These are phyloP conservation scores for Mechanitis messenoides DNA, from an alignment of 2,888 invertebrate genomes.

Conservation along the genomic window DNA sequence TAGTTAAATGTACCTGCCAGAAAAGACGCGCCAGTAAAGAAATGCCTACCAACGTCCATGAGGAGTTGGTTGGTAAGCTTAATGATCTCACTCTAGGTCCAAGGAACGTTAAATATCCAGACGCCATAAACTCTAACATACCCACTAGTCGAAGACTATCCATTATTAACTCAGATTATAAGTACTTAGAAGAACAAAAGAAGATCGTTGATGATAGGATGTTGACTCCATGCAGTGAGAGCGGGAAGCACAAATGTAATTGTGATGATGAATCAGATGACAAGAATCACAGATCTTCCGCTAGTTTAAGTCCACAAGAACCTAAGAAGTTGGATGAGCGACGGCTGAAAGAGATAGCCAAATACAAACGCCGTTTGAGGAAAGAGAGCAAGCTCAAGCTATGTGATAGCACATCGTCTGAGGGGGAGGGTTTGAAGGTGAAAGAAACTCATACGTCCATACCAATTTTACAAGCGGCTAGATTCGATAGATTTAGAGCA, in stretches of 20 bases:
- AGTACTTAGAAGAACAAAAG: slow-evolving; percentile 39
- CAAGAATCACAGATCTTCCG: slow-evolving; percentile 44
- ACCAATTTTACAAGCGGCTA: slow-evolving; percentile 68
- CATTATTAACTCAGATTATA: slow-evolving; percentile 40
- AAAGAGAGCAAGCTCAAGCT: slow-evolving; percentile 65
- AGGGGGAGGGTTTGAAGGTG: slow-evolving; percentile 49
- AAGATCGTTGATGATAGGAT: slow-evolving; percentile 81
- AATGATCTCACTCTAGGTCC: slow-evolving; percentile 68
- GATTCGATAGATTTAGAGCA: slow-evolving; percentile 67
- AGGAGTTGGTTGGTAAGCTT: slow-evolving; percentile 59
- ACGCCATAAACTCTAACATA: slow-evolving; percentile 44
- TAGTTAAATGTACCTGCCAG: slow-evolving; percentile 64
- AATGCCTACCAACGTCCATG: slow-evolving; percentile 44
- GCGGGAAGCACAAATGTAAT: slow-evolving; percentile 86
- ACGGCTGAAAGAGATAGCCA: slow-evolving; percentile 67
- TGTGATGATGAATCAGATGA: slow-evolving; percentile 83
- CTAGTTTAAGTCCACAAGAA: slow-evolving; percentile 38
- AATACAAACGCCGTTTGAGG: slow-evolving; percentile 62
- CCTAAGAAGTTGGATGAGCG: slow-evolving; percentile 60
- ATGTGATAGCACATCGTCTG: slow-evolving; percentile 66
- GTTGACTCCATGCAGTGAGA: slow-evolving; percentile 82
- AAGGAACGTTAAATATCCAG: slow-evolving; percentile 42
- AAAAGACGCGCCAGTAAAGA: slow-evolving; percentile 61
- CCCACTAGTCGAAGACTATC: slow-evolving; percentile 44
- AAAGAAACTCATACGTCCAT: slow-evolving; percentile 67